These are phyloP conservation scores for Meteorus sp. DNA, from an alignment of 1,140 invertebrate species.

Conservation along the genomic window DNA sequence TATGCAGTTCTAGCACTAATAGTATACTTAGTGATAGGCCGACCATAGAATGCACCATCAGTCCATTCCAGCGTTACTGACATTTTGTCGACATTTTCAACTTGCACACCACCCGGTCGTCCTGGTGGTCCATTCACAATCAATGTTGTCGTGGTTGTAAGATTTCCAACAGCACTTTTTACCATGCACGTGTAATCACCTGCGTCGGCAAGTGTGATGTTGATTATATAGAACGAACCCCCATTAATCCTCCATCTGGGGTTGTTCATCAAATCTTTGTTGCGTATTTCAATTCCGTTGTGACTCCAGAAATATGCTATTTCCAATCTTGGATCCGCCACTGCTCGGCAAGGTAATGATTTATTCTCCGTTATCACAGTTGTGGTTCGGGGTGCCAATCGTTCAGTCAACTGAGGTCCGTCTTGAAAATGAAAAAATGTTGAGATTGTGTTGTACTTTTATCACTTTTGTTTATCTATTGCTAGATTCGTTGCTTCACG, in stretches of 20 bases:
- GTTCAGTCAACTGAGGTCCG: slow-evolving; percentile 72
- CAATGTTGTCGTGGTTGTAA: slow-evolving; percentile 71
- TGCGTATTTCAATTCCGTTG: slow-evolving; percentile 78
- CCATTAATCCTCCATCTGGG: slow-evolving; percentile 62
- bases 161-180: slow-evolving; percentile 82
- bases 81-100: slow-evolving; percentile 72
- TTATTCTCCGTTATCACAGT: slow-evolving; percentile 72
- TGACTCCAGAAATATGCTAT: slow-evolving; percentile 89
- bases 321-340: slow-evolving; percentile 80
- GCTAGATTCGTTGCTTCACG: background rate
- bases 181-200: slow-evolving; percentile 89
- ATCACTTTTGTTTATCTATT: slow-evolving; percentile 1
- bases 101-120: slow-evolving; percentile 77
- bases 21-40: slow-evolving; percentile 73
- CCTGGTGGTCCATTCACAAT: slow-evolving; percentile 84
- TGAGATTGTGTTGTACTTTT: too few species aligned
- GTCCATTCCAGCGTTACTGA: slow-evolving; percentile 85
- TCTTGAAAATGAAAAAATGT: slow-evolving; percentile 60
- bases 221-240: slow-evolving; percentile 77
- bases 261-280: slow-evolving; percentile 62
- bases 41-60: slow-evolving; percentile 83
- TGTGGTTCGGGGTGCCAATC: slow-evolving; percentile 66
- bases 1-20: slow-evolving; percentile 84
- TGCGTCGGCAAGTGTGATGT: slow-evolving; percentile 81
- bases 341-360: slow-evolving; percentile 77